Percentiles rank a stretch among this genome's conserved stretches.
Evolutionary conservation across 2,888 invertebrate species (phyloP).

Genomic region (Pachycephus smyrnensis): DNA sequence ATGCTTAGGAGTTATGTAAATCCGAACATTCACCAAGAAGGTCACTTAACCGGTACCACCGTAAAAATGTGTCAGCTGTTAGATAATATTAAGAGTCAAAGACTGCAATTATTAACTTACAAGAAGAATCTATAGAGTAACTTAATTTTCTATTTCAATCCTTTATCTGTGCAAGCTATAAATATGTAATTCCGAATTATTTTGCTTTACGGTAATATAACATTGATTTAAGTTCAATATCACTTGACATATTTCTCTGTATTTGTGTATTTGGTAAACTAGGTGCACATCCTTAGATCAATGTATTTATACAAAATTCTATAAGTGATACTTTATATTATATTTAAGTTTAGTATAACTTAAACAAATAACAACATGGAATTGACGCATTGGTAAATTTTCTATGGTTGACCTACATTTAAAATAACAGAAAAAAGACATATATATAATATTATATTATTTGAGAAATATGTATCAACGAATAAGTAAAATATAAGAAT

Average conservation of each 20-base stretch:
- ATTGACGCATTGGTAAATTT: neutral
- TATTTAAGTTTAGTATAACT: neutral
- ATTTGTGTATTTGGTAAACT: neutral
- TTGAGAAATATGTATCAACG: neutral
- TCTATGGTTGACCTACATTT: neutral
- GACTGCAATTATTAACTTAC: neutral
- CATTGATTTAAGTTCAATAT: neutral
- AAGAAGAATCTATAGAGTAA: neutral
- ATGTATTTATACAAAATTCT: neutral
- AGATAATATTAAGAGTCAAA: neutral
- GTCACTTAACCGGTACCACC: neutral
- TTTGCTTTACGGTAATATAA: neutral
- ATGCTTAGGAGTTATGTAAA: neutral
- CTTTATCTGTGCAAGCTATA: neutral
- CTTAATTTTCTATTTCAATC: neutral
- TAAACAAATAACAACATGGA: neutral
- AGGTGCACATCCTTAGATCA: neutral
- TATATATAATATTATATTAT: neutral
- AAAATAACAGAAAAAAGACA: neutral
- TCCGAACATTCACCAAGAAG: neutral
- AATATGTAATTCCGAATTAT: neutral
- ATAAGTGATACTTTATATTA: too few relatives aligned
- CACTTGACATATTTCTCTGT: neutral
- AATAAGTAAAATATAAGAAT: neutral
- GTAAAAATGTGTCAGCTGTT: neutral